phyloP scores from a whole-genome alignment of 2,888 invertebrate species.

The Cantharis rufa region DNA sequence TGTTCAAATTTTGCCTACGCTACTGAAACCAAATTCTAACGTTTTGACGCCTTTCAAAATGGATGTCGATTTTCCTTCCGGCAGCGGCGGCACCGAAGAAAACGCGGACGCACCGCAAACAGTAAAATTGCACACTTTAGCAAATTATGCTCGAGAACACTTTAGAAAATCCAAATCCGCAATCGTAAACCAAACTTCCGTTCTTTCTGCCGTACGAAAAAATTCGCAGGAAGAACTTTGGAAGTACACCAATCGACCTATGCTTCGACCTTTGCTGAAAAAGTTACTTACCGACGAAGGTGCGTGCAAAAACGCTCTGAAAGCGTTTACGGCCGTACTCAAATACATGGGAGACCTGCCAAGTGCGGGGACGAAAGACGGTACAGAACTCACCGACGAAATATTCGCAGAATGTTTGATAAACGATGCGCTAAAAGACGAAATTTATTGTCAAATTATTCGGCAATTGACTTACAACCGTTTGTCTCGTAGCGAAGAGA shows the following conservation, averaged over 20 bases:
- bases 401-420: slow-evolving; percentile 81
- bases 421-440: slow-evolving; percentile 80
- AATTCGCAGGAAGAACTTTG: slow-evolving; percentile 75
- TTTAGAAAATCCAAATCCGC: slow-evolving; percentile 66
- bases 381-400: slow-evolving; percentile 85
- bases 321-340: slow-evolving; percentile 75
- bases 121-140: slow-evolving; percentile 79
- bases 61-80: slow-evolving; percentile 56
- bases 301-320: slow-evolving; percentile 72
- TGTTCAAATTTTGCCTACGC: slow-evolving; percentile 84
- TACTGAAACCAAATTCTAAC: slow-evolving; percentile 71
- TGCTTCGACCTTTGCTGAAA: slow-evolving; percentile 80
- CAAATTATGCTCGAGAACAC: slow-evolving; percentile 80
- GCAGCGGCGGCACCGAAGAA: slow-evolving; percentile 53
- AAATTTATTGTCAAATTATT: slow-evolving; percentile 92
- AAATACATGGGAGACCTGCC: slow-evolving; percentile 93
- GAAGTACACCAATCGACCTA: slow-evolving; percentile 79
- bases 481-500: slow-evolving; percentile 81
- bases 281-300: slow-evolving; percentile 74
- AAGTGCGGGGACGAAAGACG: slow-evolving; percentile 73
- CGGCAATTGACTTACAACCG: slow-evolving; percentile 90
- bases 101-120: slow-evolving; percentile 63
- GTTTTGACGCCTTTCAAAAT: slow-evolving; percentile 69
- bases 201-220: slow-evolving; percentile 68
- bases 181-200: slow-evolving; percentile 66